Percentiles rank a stretch among this genome's conserved stretches.
phyloP scores from a whole-genome alignment of 2,113 vertebrate genomes.

The Trematocara variabile region DNA sequence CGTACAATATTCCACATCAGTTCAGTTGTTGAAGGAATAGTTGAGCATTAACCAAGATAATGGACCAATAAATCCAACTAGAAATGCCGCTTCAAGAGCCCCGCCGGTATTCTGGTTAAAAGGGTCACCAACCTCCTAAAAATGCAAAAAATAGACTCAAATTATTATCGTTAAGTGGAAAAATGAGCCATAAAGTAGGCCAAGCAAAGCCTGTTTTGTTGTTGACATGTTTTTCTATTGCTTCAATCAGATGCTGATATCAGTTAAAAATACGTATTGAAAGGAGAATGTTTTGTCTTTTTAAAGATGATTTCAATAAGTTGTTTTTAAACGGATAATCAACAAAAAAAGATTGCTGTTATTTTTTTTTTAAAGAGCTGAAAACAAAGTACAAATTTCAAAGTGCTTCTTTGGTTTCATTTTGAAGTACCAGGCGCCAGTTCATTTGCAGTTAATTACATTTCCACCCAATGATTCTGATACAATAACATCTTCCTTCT shows the following conservation, averaged over 20 bases:
- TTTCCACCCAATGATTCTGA: constrained; percentile 53
- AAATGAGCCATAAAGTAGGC: constrained; percentile 48
- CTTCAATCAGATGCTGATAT: constrained; percentile 58
- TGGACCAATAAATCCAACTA: background rate
- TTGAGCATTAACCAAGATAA: background rate
- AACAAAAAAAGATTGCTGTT: constrained; percentile 26
- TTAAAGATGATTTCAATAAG: constrained; percentile 64
- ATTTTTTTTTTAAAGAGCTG: constrained; percentile 36
- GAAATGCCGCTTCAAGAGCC: background rate
- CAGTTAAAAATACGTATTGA: constrained; percentile 64
- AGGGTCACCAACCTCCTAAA: background rate
- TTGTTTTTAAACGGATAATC: constrained; percentile 53
- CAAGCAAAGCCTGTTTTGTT: constrained; percentile 43
- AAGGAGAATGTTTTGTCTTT: constrained; percentile 58
- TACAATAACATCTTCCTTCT: constrained; percentile 36
- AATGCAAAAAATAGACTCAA: background rate
- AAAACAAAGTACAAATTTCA: constrained; percentile 59
- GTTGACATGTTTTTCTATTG: constrained; percentile 63
- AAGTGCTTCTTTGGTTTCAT: constrained; percentile 50
- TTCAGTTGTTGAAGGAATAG: background rate
- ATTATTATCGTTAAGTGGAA: constrained; percentile 2
- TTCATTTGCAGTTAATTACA: constrained; percentile 70
- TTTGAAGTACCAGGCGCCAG: constrained; percentile 48
- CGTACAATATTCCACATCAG: background rate
- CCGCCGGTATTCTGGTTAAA: background rate